Conservation (phyloP, 2,113 vertebrate species). For the Prinia subflava region DNA sequence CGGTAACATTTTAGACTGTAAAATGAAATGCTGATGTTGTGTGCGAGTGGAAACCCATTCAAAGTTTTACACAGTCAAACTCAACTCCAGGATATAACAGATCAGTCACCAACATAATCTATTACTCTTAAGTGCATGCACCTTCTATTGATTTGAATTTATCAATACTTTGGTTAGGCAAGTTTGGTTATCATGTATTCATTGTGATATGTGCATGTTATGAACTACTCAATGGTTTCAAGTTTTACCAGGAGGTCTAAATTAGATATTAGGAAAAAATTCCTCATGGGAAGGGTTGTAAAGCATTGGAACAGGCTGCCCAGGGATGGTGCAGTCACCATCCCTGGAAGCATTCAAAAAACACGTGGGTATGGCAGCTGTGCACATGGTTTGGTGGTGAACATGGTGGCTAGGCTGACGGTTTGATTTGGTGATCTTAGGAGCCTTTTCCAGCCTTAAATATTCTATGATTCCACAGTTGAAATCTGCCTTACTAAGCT, state of each 20-base stretch:
- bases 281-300: not conserved
- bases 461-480: not conserved
- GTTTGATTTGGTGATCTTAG: not conserved
- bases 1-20: not conserved
- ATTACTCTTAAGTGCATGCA: not conserved
- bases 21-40: not conserved
- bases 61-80: not conserved
- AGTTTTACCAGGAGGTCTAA: not conserved
- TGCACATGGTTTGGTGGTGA: not conserved
- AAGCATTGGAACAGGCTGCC: not conserved
- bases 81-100: not conserved
- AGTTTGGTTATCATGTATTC: not conserved
- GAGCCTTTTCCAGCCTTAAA: not conserved
- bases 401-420: accelerated
- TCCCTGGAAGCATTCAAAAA: not conserved
- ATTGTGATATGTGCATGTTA: not conserved
- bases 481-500: not conserved
- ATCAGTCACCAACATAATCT: not conserved
- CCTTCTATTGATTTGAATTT: not conserved
- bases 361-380: not conserved
- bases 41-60: not conserved
- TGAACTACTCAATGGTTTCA: not conserved
- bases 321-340: not conserved
- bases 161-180: not conserved
- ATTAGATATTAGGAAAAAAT: not conserved